Conservation (phyloP, 2,888 invertebrate species). For the Aleiodes alternator region DNA sequence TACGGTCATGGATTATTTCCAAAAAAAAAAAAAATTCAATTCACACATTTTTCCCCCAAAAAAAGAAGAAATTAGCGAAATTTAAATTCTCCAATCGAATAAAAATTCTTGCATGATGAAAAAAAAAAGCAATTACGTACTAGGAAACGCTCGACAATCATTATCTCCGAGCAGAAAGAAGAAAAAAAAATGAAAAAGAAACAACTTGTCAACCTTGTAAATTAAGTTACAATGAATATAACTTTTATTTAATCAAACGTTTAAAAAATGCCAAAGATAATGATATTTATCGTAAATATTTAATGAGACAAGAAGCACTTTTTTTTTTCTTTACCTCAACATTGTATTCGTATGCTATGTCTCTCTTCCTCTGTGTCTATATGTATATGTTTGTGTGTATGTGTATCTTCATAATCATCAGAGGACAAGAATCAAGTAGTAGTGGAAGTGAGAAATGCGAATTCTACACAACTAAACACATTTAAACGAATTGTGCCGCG, state of each 20-base stretch:
- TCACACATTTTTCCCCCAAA: too few relatives aligned
- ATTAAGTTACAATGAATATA: neutral
- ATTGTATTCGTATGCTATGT: too few relatives aligned
- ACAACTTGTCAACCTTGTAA: conserved; percentile 2
- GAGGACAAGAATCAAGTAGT: conserved; percentile 15
- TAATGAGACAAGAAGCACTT: conserved; percentile 11
- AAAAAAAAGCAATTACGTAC: conserved; percentile 7
- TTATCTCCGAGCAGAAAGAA: neutral
- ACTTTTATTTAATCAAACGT: neutral
- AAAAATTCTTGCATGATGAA: neutral
- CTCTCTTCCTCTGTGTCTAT: too few relatives aligned
- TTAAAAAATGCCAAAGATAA: conserved; percentile 15
- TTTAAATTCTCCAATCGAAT: neutral
- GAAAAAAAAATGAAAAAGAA: neutral
- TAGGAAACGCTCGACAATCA: neutral
- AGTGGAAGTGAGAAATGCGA: conserved; percentile 16
- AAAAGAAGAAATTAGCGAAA: too few relatives aligned
- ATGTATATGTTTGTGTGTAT: neutral
- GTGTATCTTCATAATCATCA: neutral
- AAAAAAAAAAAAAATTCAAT: neutral
- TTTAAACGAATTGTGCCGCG: neutral
- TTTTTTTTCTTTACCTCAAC: too few relatives aligned
- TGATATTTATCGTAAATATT: conserved; percentile 29
- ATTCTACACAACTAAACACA: neutral
- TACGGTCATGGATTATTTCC: conserved; percentile 48